phyloP scores from a whole-genome alignment of 2,888 invertebrate genomes.

The Drosophila percnosoma region DNA sequence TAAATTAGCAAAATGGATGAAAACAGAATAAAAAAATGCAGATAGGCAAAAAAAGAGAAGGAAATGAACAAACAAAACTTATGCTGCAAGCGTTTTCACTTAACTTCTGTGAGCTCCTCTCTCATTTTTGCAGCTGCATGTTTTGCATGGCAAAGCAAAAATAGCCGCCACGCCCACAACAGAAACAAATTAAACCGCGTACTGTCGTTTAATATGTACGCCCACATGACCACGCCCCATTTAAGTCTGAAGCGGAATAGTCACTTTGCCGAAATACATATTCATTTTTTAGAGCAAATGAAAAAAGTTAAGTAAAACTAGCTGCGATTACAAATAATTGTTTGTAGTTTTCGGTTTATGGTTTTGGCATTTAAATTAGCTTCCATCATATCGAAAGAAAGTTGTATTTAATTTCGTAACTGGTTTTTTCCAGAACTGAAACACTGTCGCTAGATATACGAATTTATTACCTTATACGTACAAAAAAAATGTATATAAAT shows the following conservation, averaged over 20 bases:
- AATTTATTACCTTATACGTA: neutral
- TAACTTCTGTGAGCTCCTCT: slow-evolving; percentile 26
- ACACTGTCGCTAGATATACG: neutral
- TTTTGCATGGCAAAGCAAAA: slow-evolving; percentile 26
- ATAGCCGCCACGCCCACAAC: slow-evolving; percentile 30
- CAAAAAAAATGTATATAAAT: neutral
- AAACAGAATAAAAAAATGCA: neutral
- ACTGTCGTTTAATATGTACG: slow-evolving; percentile 37
- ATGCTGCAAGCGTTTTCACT: slow-evolving; percentile 29
- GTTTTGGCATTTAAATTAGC: slow-evolving; percentile 32
- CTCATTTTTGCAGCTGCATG: slow-evolving; percentile 23
- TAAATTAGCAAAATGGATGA: slow-evolving; percentile 12
- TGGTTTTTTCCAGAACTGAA: neutral
- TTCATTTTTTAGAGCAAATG: slow-evolving; percentile 15
- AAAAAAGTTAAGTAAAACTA: slow-evolving; percentile 43
- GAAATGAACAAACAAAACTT: slow-evolving; percentile 22
- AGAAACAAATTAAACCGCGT: slow-evolving; percentile 39
- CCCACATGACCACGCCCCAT: slow-evolving; percentile 29
- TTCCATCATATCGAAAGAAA: neutral
- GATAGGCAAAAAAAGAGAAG: neutral
- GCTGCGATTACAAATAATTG: slow-evolving; percentile 41
- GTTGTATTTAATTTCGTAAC: neutral
- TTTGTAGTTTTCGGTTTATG: slow-evolving; percentile 1
- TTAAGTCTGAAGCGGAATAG: slow-evolving; percentile 16
- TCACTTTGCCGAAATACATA: neutral